Percentiles rank a stretch among this genome's conserved stretches.
phyloP scores from a whole-genome alignment of 2,113 vertebrate genomes.

The Cairina moschata region DNA sequence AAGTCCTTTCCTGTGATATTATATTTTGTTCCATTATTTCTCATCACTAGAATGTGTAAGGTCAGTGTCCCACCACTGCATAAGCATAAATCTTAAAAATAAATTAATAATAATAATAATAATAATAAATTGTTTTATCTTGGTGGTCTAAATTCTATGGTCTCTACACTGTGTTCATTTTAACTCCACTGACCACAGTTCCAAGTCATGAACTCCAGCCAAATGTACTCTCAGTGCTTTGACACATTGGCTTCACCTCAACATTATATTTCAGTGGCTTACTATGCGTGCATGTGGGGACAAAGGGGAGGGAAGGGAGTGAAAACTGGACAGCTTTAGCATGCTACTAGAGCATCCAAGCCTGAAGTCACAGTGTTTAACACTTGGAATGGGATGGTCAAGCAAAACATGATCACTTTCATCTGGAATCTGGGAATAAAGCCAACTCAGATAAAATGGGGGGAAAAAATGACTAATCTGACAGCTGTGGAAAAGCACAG shows the following conservation, averaged over 20 bases:
- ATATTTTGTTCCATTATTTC: not conserved
- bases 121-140: not conserved
- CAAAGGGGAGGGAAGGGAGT: constrained; percentile 32
- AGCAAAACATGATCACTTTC: constrained; percentile 76
- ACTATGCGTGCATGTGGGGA: not conserved
- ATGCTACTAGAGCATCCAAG: constrained; percentile 72
- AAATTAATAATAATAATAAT: no score
- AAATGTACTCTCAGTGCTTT: not conserved
- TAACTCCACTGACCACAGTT: not conserved
- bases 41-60: not conserved
- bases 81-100: not conserved
- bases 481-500: constrained; percentile 71
- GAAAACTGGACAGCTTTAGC: constrained; percentile 72
- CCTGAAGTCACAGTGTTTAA: constrained; percentile 79
- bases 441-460: constrained; percentile 67
- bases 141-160: not conserved
- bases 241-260: constrained; percentile 31
- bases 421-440: constrained; percentile 78
- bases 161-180: not conserved
- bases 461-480: constrained; percentile 51
- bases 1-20: not conserved
- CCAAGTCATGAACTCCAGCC: not conserved
- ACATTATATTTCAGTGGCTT: constrained; percentile 26
- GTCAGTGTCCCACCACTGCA: not conserved
- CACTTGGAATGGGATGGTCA: constrained; percentile 74